Conservation (phyloP, 2,797 vertebrate species). For the Nyctibius grandis region DNA sequence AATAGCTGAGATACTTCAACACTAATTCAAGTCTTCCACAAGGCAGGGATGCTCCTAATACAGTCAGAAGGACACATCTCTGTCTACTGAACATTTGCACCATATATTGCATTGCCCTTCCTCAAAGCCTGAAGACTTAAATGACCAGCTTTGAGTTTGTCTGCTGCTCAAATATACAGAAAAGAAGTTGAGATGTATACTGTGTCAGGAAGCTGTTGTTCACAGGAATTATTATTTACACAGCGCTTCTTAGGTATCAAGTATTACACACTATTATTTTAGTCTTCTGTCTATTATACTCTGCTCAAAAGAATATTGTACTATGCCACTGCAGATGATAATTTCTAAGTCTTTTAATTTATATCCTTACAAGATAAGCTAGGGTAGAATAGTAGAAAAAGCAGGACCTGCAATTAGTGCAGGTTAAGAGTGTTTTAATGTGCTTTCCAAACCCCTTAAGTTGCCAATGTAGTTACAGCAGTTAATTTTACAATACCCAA, state of each 20-base stretch:
- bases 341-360: not conserved
- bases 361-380: not conserved
- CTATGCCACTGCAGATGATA: not conserved
- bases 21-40: not conserved
- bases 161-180: not conserved
- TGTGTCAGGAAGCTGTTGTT: not conserved
- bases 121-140: not conserved
- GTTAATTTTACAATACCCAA: constrained; percentile 23
- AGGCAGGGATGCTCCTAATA: not conserved
- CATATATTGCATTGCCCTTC: not conserved
- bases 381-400: not conserved
- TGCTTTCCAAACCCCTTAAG: not conserved
- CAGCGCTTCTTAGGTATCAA: not conserved
- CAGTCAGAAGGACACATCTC: not conserved
- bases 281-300: not conserved
- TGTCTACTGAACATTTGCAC: not conserved
- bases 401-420: not conserved
- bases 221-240: not conserved
- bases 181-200: not conserved
- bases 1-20: not conserved
- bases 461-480: not conserved
- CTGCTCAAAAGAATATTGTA: not conserved
- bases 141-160: not conserved
- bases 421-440: not conserved
- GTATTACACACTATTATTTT: not conserved